phyloP scores from a whole-genome alignment of 1,140 invertebrate species.

The Bradynema listronoti region DNA sequence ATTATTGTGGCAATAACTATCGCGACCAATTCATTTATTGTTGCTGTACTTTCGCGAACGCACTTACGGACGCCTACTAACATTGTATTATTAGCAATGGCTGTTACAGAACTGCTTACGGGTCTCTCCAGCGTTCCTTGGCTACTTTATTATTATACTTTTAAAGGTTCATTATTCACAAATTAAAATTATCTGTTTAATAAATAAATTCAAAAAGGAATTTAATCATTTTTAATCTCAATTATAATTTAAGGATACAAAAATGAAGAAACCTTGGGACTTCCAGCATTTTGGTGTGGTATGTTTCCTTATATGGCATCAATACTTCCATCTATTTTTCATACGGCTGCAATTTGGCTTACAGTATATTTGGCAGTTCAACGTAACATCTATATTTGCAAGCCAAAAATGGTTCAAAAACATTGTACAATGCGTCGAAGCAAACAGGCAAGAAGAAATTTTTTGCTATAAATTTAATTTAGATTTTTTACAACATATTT shows the following conservation, averaged over 20 bases:
- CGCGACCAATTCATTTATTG: constrained; percentile 77
- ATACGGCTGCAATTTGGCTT: constrained; percentile 49
- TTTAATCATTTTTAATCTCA: too few species aligned
- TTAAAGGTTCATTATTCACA: constrained; percentile 33
- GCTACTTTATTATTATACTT: constrained; percentile 58
- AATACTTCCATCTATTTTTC: constrained; percentile 54
- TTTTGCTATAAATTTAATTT: neutral
- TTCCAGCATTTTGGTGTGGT: constrained; percentile 52
- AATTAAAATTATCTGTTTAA: constrained; percentile 2
- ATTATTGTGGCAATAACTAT: constrained; percentile 73
- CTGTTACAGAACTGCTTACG: constrained; percentile 82
- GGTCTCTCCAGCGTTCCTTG: constrained; percentile 60
- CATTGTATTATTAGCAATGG: constrained; percentile 72
- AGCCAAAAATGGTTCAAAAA: constrained; percentile 51
- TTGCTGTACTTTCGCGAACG: constrained; percentile 66
- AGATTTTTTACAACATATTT: neutral
- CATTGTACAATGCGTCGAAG: constrained; percentile 51
- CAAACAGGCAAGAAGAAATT: constrained; percentile 44
- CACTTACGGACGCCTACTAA: constrained; percentile 70
- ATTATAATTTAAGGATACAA: constrained; percentile 36
- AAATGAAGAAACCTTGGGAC: constrained; percentile 36
- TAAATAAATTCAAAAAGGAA: too few species aligned
- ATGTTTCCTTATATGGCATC: constrained; percentile 53
- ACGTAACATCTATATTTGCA: constrained; percentile 55
- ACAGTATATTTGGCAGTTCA: constrained; percentile 54